These are phyloP conservation scores for Phasianus colchicus DNA, from an alignment of 2,113 vertebrate species.

Conservation along the genomic window DNA sequence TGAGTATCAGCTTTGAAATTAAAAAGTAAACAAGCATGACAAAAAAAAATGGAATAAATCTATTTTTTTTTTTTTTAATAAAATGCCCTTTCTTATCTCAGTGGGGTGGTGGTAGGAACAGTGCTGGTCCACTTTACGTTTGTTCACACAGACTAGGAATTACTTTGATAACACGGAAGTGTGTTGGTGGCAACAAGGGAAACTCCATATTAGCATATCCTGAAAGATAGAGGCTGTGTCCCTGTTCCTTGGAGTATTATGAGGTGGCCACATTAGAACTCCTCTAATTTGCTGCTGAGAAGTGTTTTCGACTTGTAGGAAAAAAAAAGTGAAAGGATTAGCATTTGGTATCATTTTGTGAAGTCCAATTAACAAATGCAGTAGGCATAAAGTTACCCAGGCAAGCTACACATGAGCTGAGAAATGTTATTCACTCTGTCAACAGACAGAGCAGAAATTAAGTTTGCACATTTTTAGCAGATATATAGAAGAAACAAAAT, in stretches of 20 bases:
- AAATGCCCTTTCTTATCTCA: not conserved
- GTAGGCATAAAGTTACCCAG: not conserved
- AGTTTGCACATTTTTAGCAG: not conserved
- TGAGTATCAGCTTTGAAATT: not conserved
- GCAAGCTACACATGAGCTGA: not conserved
- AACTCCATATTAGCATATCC: rapidly evolving
- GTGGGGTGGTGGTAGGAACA: not conserved
- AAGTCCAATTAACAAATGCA: not conserved
- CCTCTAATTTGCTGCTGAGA: not conserved
- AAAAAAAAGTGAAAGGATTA: not conserved
- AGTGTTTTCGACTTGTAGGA: not conserved
- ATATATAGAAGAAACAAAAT: not conserved
- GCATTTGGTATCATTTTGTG: not conserved
- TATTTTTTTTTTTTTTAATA: not conserved
- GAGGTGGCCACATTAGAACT: not conserved
- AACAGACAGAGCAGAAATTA: not conserved
- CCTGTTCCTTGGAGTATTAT: not conserved
- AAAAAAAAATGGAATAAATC: not conserved
- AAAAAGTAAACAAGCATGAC: not conserved
- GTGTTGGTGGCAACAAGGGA: not conserved
- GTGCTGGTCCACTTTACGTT: not conserved
- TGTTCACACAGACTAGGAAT: not conserved
- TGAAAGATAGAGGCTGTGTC: not conserved
- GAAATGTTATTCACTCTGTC: not conserved
- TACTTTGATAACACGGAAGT: not conserved